Base-by-base conservation (phyloP, 2,113 vertebrate species). In the Helogale parvula region DNA sequence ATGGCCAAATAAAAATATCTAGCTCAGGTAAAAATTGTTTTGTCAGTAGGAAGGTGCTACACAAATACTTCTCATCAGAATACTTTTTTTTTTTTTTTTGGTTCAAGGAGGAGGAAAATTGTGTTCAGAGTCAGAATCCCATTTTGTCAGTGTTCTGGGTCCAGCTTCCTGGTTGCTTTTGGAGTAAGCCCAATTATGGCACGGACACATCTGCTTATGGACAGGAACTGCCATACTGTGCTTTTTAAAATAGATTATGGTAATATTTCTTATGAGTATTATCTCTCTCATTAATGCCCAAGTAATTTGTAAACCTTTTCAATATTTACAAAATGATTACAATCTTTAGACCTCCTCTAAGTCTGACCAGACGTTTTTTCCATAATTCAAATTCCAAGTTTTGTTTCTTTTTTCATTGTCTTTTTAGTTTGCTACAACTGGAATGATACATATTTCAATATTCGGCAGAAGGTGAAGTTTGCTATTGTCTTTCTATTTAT, bases 271-370 rank as follows among this genome's bases (percentile, higher is more conserved):
- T 81, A n/a, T 68, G 38, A 38, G 31, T 77, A 83, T 68, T 50
- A 89, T 95, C 4, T 77, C 29, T 89, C 74, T 54, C 25, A 77
- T 7, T 21, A 31, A 83, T 95, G 11, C 2, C 81, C 81, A 87
- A 79, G 47, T 45, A 90, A 90, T 76, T 93, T 87, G 15, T 93
- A 95, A 95, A 35, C 14, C 23, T 50, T 86, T 86, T 60, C 15
- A 41, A 7, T 83, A 41, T 84, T 52, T 38, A 63, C 21, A 88
- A 52, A 92, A 87, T 84, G 14, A 47, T 45, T 88, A 33, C 15
- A 76, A 0, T 93, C 63, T 96, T 80, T 60, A 96, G 47, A n/a
- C 84, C 7, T 71, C 47, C 63, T 54, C 72, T 83, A 82, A 90
- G 6, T 74, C 13, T 80, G 41, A 19, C 15, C 52, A 92, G 38